Conservation (phyloP, 2,888 invertebrate species). For the Yponomeuta sedellus region DNA sequence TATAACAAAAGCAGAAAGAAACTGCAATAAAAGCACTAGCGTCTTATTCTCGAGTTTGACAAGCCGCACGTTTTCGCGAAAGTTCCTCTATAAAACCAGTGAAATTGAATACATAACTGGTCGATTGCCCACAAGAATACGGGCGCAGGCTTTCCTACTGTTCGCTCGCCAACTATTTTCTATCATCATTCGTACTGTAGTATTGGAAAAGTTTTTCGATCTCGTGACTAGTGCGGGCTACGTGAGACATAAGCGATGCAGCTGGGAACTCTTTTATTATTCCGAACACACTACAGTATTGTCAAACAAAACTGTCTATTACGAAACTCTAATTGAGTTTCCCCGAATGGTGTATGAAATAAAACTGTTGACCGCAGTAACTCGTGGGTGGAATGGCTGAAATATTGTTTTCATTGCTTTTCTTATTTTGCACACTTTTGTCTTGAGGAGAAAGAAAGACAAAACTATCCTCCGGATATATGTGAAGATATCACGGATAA, state of each 20-base stretch:
- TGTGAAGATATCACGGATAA: too few species aligned
- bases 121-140: background rate
- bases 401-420: background rate
- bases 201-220: constrained; percentile 74
- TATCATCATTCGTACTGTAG: constrained; percentile 56
- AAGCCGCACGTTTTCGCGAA: background rate
- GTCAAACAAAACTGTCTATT: constrained; percentile 35
- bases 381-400: background rate
- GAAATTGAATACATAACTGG: background rate
- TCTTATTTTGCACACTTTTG: background rate
- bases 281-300: constrained; percentile 48
- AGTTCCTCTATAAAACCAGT: background rate
- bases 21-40: constrained; percentile 46
- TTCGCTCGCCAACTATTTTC: constrained; percentile 53
- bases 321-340: constrained; percentile 12
- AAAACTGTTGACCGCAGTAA: background rate
- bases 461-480: background rate
- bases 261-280: constrained; percentile 55
- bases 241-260: constrained; percentile 61
- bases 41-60: background rate
- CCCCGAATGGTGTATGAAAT: background rate
- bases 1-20: constrained; percentile 25
- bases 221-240: constrained; percentile 59
- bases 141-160: constrained; percentile 36
- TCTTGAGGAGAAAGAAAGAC: background rate